Conservation (phyloP, 2,113 vertebrate species). For the Ageneiosus marmoratus region DNA sequence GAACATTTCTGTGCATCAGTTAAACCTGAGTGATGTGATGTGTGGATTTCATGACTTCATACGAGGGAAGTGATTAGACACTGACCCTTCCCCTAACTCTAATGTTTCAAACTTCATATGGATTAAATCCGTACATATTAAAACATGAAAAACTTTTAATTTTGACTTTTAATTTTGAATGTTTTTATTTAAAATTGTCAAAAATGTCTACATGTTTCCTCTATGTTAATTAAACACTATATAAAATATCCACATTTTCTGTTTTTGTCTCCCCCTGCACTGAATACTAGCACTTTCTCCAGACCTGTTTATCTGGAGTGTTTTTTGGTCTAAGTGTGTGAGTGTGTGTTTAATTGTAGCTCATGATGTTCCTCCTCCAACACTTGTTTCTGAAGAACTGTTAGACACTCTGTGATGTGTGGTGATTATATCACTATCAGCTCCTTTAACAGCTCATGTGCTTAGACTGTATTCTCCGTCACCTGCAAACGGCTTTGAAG, state of each 20-base stretch:
- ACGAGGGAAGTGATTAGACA: background rate
- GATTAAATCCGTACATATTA: background rate
- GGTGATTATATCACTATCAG: constrained; percentile 17
- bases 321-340: background rate
- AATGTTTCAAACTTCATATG: background rate
- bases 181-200: background rate
- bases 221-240: background rate
- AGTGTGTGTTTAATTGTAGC: background rate
- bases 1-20: background rate
- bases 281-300: background rate
- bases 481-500: background rate
- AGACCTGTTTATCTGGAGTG: background rate
- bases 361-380: background rate
- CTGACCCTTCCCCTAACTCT: background rate
- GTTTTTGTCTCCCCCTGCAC: background rate
- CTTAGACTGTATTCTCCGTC: background rate
- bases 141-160: background rate
- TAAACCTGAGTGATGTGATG: background rate
- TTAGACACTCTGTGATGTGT: background rate
- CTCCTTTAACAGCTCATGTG: constrained; percentile 11
- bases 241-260: background rate
- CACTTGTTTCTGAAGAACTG: background rate
- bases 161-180: background rate
- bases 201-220: background rate
- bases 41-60: background rate